Evolutionary conservation across 2,797 vertebrate species (phyloP).

Genomic region (Mormyrus hasselquistii): DNA sequence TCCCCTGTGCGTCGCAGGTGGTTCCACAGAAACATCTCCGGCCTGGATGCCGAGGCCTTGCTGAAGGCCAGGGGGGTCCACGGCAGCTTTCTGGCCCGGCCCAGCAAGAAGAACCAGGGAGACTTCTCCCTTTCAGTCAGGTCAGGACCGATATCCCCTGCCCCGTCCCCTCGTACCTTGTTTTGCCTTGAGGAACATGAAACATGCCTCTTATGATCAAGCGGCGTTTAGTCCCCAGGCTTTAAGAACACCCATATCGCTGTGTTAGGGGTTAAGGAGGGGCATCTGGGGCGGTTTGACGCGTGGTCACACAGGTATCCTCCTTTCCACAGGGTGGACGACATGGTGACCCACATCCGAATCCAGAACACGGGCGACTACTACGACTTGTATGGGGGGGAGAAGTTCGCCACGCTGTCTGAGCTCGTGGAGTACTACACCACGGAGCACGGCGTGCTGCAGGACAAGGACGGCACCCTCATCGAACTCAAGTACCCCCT

Average conservation of each 20-base stretch:
- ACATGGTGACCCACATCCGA: conserved; percentile 87
- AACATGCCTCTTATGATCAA: neutral
- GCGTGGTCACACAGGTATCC: neutral
- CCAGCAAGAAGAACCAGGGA: conserved; percentile 83
- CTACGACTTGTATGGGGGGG: conserved; percentile 93
- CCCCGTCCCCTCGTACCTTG: neutral
- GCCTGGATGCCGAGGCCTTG: conserved; percentile 78
- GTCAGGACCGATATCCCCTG: conserved; percentile 48
- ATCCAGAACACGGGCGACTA: conserved; percentile 96
- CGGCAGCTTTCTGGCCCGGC: conserved; percentile 90
- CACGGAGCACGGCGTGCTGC: conserved; percentile 77
- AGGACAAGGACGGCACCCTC: conserved; percentile 85
- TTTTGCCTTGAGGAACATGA: neutral
- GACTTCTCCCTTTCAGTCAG: conserved; percentile 95
- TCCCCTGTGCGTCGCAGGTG: conserved; percentile 63
- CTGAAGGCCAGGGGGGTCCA: conserved; percentile 78
- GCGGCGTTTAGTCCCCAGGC: neutral
- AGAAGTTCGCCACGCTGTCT: conserved; percentile 90
- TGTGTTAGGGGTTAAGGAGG: neutral
- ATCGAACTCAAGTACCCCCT: conserved; percentile 88
- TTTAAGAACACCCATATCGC: neutral
- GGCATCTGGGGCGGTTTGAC: neutral
- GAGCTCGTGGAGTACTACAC: conserved; percentile 96
- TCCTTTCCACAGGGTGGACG: conserved; percentile 67
- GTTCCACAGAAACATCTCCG: conserved; percentile 91